These are phyloP conservation scores for Dryoscopus gambensis DNA, from an alignment of 2,113 vertebrate species.

Conservation along the genomic window DNA sequence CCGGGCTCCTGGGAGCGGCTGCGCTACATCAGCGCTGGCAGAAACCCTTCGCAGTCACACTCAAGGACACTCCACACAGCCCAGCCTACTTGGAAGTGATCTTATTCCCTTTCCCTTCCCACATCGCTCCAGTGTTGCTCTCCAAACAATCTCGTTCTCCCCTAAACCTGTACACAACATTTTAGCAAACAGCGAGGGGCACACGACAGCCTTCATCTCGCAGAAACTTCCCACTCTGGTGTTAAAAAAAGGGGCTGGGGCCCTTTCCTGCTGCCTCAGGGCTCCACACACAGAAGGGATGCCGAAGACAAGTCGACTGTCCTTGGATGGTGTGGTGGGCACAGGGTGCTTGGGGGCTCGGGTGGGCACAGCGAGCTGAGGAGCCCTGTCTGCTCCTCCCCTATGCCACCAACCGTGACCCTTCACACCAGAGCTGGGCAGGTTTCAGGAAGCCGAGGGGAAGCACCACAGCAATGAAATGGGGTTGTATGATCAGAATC, in stretches of 20 bases:
- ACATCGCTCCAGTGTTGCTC: accelerated
- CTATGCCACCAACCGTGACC: neutral
- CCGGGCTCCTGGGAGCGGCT: neutral
- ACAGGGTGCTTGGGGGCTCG: accelerated
- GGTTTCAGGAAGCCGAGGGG: conserved; percentile 6
- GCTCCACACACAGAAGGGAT: neutral
- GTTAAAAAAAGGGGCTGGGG: neutral
- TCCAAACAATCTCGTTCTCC: neutral
- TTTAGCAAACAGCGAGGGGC: neutral
- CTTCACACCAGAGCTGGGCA: neutral
- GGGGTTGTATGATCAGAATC: conserved; percentile 42
- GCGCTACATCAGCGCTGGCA: neutral
- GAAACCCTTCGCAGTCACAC: neutral
- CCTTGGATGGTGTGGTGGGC: neutral
- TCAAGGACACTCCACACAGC: neutral
- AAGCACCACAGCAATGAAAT: neutral
- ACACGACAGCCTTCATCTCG: neutral
- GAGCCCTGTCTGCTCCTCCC: neutral
- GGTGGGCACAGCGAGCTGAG: neutral
- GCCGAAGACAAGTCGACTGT: accelerated
- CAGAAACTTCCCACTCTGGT: accelerated
- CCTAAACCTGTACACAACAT: neutral
- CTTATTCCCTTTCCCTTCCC: neutral
- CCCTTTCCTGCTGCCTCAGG: neutral
- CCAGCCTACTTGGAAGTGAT: neutral